Percentiles rank a stretch among this genome's conserved stretches.
Conservation (phyloP, 2,113 vertebrate species). For the Porphyrio hochstetteri region DNA sequence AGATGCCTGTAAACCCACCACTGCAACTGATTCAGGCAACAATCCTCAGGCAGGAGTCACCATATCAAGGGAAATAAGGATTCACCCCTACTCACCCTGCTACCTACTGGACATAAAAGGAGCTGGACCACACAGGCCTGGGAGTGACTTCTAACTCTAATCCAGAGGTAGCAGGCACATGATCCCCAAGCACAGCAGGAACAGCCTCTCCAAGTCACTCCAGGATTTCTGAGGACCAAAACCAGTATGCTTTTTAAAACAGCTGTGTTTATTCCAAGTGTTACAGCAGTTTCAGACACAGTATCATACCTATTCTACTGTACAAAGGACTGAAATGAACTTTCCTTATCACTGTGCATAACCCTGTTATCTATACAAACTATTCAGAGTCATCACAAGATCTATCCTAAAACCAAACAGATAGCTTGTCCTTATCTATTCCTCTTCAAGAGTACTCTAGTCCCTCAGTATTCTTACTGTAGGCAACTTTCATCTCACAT, state of each 20-base stretch:
- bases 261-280: background rate
- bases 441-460: background rate
- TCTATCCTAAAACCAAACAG: background rate
- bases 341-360: background rate
- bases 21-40: background rate
- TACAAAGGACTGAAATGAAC: background rate
- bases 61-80: background rate
- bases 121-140: background rate
- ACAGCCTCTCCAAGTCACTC: background rate
- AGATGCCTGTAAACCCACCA: background rate
- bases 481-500: background rate
- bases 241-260: background rate
- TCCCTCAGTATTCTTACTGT: background rate
- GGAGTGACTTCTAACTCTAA: background rate
- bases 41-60: background rate
- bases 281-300: background rate
- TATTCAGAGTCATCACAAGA: background rate
- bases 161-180: background rate
- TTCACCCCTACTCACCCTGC: background rate
- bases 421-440: background rate
- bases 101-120: background rate
- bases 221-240: background rate
- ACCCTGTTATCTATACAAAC: background rate
- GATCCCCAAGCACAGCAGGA: background rate
- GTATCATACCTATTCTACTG: background rate